Conservation (phyloP, 2,888 invertebrate species). For the Xylophagus ater region DNA sequence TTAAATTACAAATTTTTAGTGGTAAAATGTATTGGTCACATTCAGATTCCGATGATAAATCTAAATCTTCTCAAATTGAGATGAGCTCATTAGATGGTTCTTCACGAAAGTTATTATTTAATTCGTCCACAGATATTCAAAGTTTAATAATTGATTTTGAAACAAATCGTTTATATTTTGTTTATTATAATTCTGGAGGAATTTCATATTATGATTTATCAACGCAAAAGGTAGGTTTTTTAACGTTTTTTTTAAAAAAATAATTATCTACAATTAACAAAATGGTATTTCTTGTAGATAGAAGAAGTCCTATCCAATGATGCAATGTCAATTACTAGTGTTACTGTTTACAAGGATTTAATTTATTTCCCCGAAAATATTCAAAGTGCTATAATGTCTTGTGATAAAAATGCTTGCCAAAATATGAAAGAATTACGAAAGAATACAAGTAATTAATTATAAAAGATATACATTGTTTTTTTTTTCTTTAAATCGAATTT, state of each 20-base stretch:
- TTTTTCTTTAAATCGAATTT: not conserved
- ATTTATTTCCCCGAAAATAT: slow-evolving; percentile 60
- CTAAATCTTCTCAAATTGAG: slow-evolving; percentile 42
- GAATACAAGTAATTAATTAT: slow-evolving; percentile 42
- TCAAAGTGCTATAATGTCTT: slow-evolving; percentile 49
- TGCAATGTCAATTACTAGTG: slow-evolving; percentile 42
- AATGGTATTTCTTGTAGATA: slow-evolving; percentile 15
- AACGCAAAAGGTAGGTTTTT: slow-evolving; percentile 26
- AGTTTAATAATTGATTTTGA: slow-evolving; percentile 52
- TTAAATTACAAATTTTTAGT: slow-evolving; percentile 32
- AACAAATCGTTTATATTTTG: slow-evolving; percentile 59
- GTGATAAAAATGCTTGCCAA: slow-evolving; percentile 47
- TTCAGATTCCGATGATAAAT: slow-evolving; percentile 33
- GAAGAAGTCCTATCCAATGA: slow-evolving; percentile 28
- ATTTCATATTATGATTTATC: slow-evolving; percentile 51
- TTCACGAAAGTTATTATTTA: slow-evolving; percentile 30
- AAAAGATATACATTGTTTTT: slow-evolving; percentile 4
- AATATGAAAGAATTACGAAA: slow-evolving; percentile 42
- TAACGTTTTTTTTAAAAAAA: not conserved
- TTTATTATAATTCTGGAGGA: slow-evolving; percentile 44
- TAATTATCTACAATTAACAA: not conserved
- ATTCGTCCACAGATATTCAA: slow-evolving; percentile 32
- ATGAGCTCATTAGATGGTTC: slow-evolving; percentile 57
- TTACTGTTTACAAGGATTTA: slow-evolving; percentile 52
- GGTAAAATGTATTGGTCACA: slow-evolving; percentile 50